Percentiles rank a stretch among this genome's conserved stretches.
Evolutionary conservation across 2,113 vertebrate species (phyloP).

Genomic region (Pimephales promelas): DNA sequence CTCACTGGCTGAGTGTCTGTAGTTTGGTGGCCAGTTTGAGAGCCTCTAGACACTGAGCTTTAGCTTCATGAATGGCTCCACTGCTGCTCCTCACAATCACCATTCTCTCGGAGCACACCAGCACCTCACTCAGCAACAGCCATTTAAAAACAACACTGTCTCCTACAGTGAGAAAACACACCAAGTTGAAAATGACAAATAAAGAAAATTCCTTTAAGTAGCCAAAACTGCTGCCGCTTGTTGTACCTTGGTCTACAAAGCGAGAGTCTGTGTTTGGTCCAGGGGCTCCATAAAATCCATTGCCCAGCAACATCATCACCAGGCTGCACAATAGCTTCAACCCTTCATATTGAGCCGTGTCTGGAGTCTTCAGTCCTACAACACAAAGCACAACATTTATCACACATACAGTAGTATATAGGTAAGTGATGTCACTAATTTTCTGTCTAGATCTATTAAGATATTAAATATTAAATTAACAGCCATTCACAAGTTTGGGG

Average conservation of each 20-base stretch:
- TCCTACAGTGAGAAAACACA: conserved; percentile 67
- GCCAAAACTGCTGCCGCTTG: neutral
- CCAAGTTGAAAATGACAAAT: neutral
- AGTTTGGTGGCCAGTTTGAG: conserved; percentile 84
- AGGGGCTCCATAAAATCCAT: conserved; percentile 70
- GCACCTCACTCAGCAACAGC: conserved; percentile 84
- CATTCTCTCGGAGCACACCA: conserved; percentile 81
- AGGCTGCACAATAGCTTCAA: conserved; percentile 87
- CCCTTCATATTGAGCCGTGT: conserved; percentile 79
- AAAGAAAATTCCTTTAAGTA: neutral
- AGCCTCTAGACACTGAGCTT: conserved; percentile 87
- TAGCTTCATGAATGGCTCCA: conserved; percentile 82
- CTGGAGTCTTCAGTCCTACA: conserved; percentile 81
- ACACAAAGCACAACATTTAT: conserved; percentile 3
- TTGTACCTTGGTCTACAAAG: conserved; percentile 81
- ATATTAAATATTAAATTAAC: neutral
- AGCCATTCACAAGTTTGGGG: neutral
- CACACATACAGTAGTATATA: neutral
- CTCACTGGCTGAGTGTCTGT: conserved; percentile 83
- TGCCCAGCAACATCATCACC: conserved; percentile 80
- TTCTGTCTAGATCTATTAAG: neutral
- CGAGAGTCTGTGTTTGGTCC: conserved; percentile 55
- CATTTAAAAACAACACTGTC: conserved; percentile 89
- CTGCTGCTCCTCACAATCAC: conserved; percentile 73
- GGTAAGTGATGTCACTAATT: neutral